Evolutionary conservation across 2,797 vertebrate species (phyloP), one percentile per base, ranked within the genome.

Genomic region (Argyrosomus regius): DNA sequence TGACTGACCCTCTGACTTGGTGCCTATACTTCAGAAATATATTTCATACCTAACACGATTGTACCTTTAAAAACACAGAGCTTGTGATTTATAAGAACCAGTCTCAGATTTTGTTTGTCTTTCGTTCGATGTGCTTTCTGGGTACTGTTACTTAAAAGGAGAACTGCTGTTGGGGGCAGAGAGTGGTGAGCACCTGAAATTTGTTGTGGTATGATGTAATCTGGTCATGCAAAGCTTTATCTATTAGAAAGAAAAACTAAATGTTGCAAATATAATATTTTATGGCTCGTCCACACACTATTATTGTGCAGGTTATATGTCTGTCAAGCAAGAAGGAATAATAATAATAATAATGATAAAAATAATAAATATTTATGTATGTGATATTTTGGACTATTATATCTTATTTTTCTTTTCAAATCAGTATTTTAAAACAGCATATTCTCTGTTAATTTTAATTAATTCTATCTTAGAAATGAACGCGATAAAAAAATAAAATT

Each of bases 21-120:
- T 78, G 60, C 72, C 67, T 75, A 26, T 46, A 65, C 81, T 90
- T 84, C 12, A 39, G 81, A 93, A 93, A 92, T 77, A 78, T 66
- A 66, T 53, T 13, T 45, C 13, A 45, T 45, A 8, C 35, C 35
- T 72, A 56, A 69, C 16, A 31, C 31, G 17, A 62, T 17, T 54
- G 50, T 41, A 77, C 45, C 22, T 52, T 17, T 22, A 62, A 53
- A 59, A 41, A 64, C 17, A 43, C 5, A 45, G 4, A 48, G n/a
- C 6, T 43, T 65, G 10, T 28, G 35, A 39, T 70, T 73, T 75
- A 50, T 57, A 22, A 17, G 1, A 22, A 45, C 6, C 5, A 54
- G 7, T 5, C 14, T 57, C 59, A 62, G 3, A 49, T 58, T 65
- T 67, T 16, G 24, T 41, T 26, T 57, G 10, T 20, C 9, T 16